phyloP scores from a whole-genome alignment of 2,797 vertebrate genomes.

The Myripristis murdjan region DNA sequence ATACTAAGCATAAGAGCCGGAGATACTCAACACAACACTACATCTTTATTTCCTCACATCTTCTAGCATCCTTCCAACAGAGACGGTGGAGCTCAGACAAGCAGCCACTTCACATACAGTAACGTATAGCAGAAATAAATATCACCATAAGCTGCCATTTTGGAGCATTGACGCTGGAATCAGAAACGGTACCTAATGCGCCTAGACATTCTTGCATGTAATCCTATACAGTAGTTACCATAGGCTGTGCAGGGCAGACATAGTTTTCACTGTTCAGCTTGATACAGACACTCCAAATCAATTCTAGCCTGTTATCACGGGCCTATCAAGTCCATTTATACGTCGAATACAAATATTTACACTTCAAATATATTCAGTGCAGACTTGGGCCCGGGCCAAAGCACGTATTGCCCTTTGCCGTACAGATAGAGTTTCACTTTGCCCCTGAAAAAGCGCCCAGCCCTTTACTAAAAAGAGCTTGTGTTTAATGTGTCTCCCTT shows the following conservation, averaged over 20 bases:
- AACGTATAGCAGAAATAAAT: slow-evolving; percentile 8
- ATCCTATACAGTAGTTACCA: slow-evolving; percentile 50
- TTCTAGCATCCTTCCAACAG: no score
- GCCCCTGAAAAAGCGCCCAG: slow-evolving; percentile 77
- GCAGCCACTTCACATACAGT: no score
- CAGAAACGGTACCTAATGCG: slow-evolving; percentile 15
- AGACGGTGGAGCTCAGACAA: no score
- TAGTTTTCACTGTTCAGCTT: slow-evolving; percentile 52
- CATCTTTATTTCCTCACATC: slow-evolving; percentile 29
- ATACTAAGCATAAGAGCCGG: background rate
- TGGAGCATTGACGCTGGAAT: slow-evolving; percentile 22
- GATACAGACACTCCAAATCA: slow-evolving; percentile 69
- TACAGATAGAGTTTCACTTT: slow-evolving; percentile 82
- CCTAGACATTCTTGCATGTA: slow-evolving; percentile 52
- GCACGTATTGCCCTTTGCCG: slow-evolving; percentile 82
- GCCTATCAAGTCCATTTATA: slow-evolving; percentile 84
- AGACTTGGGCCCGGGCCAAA: slow-evolving; percentile 74
- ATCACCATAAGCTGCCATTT: background rate
- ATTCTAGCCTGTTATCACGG: slow-evolving; percentile 79
- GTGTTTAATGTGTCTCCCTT: slow-evolving; percentile 81
- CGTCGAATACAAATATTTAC: slow-evolving; percentile 86
- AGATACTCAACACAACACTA: slow-evolving; percentile 9
- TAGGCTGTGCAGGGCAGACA: slow-evolving; percentile 54
- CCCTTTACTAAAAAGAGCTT: slow-evolving; percentile 79
- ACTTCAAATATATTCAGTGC: slow-evolving; percentile 80